Evolutionary conservation across 2,113 vertebrate species (phyloP).

Genomic region (Physeter macrocephalus): DNA sequence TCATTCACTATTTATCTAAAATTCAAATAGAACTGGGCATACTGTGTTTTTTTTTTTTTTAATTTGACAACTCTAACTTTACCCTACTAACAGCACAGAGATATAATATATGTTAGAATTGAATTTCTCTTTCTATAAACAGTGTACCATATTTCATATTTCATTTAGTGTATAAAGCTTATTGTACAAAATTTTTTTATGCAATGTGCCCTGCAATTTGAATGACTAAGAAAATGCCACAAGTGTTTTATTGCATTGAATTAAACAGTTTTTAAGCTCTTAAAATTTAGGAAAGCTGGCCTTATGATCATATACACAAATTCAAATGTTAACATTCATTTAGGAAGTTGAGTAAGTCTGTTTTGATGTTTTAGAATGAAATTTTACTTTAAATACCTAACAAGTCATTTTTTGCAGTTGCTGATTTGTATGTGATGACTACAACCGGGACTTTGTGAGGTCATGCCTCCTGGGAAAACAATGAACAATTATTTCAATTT

Average conservation of each 20-base stretch:
- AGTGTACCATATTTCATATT: background rate
- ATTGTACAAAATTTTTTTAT: background rate
- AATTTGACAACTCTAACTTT: background rate
- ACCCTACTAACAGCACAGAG: background rate
- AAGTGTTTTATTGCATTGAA: background rate
- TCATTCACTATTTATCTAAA: background rate
- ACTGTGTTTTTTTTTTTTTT: background rate
- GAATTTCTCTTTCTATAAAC: constrained; percentile 8
- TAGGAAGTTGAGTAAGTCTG: background rate
- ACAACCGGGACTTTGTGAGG: constrained; percentile 66
- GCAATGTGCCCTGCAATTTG: background rate
- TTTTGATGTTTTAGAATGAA: constrained; percentile 50
- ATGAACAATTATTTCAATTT: constrained; percentile 80
- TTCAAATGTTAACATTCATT: background rate
- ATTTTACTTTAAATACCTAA: constrained; percentile 63
- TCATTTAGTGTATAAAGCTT: background rate
- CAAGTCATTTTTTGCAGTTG: constrained; percentile 53
- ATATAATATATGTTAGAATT: background rate
- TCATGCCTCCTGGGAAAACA: constrained; percentile 76
- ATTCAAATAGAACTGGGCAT: background rate
- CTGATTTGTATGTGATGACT: constrained; percentile 64
- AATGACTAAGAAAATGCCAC: background rate
- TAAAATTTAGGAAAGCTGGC: background rate
- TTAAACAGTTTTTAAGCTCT: background rate
- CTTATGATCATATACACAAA: background rate